These are phyloP conservation scores for Coreius guichenoti DNA, from an alignment of 2,797 vertebrate genomes.

Conservation along the genomic window DNA sequence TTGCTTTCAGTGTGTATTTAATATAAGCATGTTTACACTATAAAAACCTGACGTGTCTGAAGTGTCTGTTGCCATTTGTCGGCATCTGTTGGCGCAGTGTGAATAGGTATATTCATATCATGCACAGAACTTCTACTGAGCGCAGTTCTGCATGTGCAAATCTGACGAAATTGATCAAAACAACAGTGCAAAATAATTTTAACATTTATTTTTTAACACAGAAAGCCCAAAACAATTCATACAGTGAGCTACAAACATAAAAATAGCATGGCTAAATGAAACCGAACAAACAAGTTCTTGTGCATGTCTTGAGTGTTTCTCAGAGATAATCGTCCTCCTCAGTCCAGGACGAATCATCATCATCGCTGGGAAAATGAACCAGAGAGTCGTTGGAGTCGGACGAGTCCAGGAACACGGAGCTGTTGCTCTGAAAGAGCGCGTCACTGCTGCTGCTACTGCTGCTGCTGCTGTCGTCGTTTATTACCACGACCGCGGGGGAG, in stretches of 20 bases:
- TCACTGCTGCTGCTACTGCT: conserved; percentile 41
- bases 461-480: conserved; percentile 63
- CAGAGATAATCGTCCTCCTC: conserved; percentile 36
- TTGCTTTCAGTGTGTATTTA: background rate
- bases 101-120: background rate
- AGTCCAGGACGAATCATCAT: conserved; percentile 15
- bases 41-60: background rate
- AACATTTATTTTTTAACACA: conserved; percentile 55
- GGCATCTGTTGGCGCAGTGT: background rate
- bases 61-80: too few species aligned
- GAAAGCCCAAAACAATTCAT: conserved; percentile 15
- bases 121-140: background rate
- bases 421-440: conserved; percentile 19
- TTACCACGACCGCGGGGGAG: conserved; percentile 67
- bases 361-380: background rate
- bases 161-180: background rate
- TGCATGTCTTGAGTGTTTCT: background rate
- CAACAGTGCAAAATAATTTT: conserved; percentile 24
- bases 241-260: conserved; percentile 43
- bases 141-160: background rate
- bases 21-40: background rate
- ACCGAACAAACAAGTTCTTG: background rate
- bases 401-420: background rate
- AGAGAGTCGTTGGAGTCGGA: conserved; percentile 16
- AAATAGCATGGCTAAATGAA: conserved; percentile 13